Evolutionary conservation across 64 coral and sea anemone genomes (phyloP).

Genomic region (Exaiptasia diaphana): DNA sequence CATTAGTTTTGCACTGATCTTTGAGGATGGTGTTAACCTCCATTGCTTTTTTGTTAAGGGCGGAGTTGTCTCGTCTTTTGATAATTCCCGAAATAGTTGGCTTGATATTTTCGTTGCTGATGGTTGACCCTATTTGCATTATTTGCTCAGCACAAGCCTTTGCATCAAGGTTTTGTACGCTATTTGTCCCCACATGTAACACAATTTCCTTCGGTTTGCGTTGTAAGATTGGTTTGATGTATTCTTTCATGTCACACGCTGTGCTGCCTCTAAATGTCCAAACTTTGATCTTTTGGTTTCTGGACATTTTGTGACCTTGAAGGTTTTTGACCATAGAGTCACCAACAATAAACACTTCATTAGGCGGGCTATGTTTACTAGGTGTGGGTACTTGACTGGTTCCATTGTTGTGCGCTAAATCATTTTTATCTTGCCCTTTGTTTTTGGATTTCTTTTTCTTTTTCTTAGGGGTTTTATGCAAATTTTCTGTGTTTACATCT

Average conservation of each 20-base stretch:
- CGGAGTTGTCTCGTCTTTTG: slow-evolving; percentile 5
- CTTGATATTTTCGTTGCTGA: slow-evolving; percentile 18
- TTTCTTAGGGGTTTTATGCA: too few species aligned
- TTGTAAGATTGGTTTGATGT: background rate
- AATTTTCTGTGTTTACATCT: too few species aligned
- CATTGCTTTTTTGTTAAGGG: slow-evolving; percentile 23
- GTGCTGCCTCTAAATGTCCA: background rate
- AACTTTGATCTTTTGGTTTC: background rate
- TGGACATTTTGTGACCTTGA: slow-evolving; percentile 20
- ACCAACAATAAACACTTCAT: slow-evolving; percentile 1
- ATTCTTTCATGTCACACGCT: background rate
- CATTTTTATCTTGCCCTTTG: too few species aligned
- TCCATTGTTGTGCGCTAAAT: too few species aligned
- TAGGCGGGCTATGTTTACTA: too few species aligned
- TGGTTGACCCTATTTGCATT: slow-evolving; percentile 13
- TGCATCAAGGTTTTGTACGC: background rate
- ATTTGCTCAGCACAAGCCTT: slow-evolving; percentile 29
- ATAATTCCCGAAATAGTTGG: slow-evolving; percentile 40
- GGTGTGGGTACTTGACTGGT: too few species aligned
- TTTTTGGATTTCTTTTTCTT: too few species aligned
- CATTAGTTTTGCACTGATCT: background rate
- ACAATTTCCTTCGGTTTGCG: background rate
- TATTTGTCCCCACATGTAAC: slow-evolving; percentile 20
- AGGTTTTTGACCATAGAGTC: slow-evolving; percentile 15
- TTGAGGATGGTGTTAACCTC: slow-evolving; percentile 6